Base-by-base conservation (phyloP, 2,888 invertebrate genomes). In the Agrotis clavis region DNA sequence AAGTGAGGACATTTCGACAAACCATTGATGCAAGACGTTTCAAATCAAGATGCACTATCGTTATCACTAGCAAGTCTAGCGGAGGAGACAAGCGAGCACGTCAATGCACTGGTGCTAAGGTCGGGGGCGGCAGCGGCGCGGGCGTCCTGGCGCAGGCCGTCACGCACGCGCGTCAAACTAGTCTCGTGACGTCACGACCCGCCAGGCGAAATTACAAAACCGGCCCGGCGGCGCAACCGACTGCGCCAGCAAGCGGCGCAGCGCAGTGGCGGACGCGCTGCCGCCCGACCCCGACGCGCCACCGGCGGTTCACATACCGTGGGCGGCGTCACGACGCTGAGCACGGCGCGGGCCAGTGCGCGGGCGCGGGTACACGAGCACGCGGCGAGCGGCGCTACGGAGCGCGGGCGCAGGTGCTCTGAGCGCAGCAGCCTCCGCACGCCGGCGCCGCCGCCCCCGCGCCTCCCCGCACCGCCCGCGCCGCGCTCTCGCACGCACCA, bases 401-500 rank as follows among this genome's bases (percentile, higher is more conserved):
- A 96, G 93, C 96, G 96, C 96, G 96, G 97, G 97, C 97, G 97
- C 97, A 97, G 97, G 97, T 97, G 97, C 97, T 97, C 97, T 97
- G 97, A 97, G 97, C 97, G 97, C 97, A 95, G 96, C 97, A 97
- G 96, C 96, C 96, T 94, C 96, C 95, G 96, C 95, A 95, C 96
- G 95, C 97, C 95, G 96, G 95, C 97, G 96, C 96, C 96, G 96
- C 96, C 94, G 90, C 93, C 96, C 96, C 96, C 96, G 95, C 96
- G 95, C 96, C 95, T 92, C 95, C 90, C 91, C 93, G 91, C 91
- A 85, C 91, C 92, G 88, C 92, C 90, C 92, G 91, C 92, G 89
- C 90, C 91, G 90, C 79, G 79, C 91, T 88, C 91, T 88, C 93
- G 91, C 94, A 95, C 95, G 94, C 94, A 95, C 94, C 95, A 94